Conservation (phyloP, 2,888 invertebrate genomes). For the Ametastegia equiseti region DNA sequence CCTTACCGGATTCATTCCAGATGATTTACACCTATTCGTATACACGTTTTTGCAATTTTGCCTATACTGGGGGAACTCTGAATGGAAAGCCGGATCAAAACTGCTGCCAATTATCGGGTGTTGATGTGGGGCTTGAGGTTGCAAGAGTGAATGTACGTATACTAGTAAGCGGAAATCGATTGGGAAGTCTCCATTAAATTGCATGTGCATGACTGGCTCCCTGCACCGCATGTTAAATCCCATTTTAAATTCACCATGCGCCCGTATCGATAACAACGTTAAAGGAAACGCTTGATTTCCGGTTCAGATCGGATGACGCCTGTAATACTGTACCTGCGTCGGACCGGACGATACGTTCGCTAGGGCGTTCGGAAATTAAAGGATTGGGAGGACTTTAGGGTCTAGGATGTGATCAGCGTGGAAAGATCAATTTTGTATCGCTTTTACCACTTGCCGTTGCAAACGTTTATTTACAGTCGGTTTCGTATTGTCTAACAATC, state of each 20-base stretch:
- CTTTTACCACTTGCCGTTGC: no score
- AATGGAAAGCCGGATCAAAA: neutral
- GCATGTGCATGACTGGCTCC: constrained; percentile 35
- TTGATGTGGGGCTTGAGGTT: neutral
- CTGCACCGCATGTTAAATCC: constrained; percentile 28
- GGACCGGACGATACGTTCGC: neutral
- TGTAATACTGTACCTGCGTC: constrained; percentile 10
- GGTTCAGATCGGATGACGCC: constrained; percentile 47
- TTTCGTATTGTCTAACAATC: neutral
- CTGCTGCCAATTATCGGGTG: neutral
- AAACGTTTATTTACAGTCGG: neutral
- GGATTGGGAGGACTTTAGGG: neutral
- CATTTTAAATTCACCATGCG: constrained; percentile 49
- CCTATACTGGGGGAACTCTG: neutral
- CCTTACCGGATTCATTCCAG: neutral
- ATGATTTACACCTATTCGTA: neutral
- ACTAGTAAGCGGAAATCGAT: constrained; percentile 25
- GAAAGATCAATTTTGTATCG: neutral
- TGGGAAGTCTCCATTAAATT: constrained; percentile 35
- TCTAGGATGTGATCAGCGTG: neutral
- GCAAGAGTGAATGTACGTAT: neutral
- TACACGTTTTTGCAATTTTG: neutral
- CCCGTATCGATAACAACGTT: constrained; percentile 48
- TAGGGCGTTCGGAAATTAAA: constrained; percentile 4
- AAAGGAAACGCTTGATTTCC: constrained; percentile 51